Base-by-base conservation (phyloP, 2,888 invertebrate genomes). In the Doris montereyensis region DNA sequence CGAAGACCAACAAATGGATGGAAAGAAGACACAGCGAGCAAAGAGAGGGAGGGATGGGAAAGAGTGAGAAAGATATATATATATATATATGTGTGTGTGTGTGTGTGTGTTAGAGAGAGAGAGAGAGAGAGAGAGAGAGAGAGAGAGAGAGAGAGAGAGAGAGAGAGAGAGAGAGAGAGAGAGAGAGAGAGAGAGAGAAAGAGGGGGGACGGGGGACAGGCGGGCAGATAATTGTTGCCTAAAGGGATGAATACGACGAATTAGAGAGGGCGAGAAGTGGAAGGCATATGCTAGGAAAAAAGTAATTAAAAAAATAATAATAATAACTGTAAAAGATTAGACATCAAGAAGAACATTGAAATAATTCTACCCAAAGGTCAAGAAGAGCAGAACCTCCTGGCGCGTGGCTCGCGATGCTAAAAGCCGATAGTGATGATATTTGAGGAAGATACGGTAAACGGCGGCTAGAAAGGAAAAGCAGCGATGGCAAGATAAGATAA, bases 151-250 rank as follows among this genome's bases (percentile, higher is more conserved):
- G 57, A 58, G 10, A 32, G 34, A 41, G 58, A 21, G 30, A 65
- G 24, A 41, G 21, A 28, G 21, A 32, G n/a, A 35, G 21, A 24
- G 32, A 52, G 41, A 41, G 21, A 13, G 52, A 30, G 30, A 65
- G 72, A 78, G 21, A 28, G 41, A 72, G 26, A 30, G 35, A 24
- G 24, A 77, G 71, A 70, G 4, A 34, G 8, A 65, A 65, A 65
- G 21, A 24, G n/a, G 24, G 41, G 41, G 41, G 71, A 71, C 5
- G 10, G 30, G 28, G 65, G 35, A 26, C 17, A n/a, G 41, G 72
- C 34, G 17, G 52, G n/a, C n/a, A n/a, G n/a, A n/a, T n/a, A n/a
- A n/a, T n/a, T n/a, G n/a, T n/a, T n/a, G n/a, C n/a, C n/a, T n/a
- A 13, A 62, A 52, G 41, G n/a, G 24, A 30, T 62, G 65, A 72